Conservation (phyloP, 2,888 invertebrate genomes). For the Aplocera efformata region DNA sequence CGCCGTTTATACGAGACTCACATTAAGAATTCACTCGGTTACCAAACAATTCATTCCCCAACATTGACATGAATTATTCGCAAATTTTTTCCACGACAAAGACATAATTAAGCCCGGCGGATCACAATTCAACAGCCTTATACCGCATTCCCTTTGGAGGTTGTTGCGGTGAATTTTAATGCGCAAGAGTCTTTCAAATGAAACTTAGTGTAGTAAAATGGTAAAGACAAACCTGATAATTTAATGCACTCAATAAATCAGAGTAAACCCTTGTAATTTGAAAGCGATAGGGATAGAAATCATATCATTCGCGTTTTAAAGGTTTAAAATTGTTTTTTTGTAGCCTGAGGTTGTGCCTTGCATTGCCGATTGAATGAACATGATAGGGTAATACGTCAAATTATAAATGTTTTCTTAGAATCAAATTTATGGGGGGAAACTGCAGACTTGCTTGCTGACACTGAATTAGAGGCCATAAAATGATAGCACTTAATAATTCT, state of each 20-base stretch:
- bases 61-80: conserved; percentile 53
- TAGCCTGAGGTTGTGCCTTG: conserved; percentile 17
- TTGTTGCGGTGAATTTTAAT: conserved; percentile 38
- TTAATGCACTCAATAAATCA: conserved; percentile 11
- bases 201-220: conserved; percentile 12
- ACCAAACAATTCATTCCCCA: conserved; percentile 26
- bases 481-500: too few species aligned
- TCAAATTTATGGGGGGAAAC: too few species aligned
- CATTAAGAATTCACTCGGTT: conserved; percentile 13
- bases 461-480: too few species aligned
- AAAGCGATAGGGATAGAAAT: not conserved
- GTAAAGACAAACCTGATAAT: conserved; percentile 9
- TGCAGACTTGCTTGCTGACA: too few species aligned
- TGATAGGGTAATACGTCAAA: conserved; percentile 9
- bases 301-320: not conserved
- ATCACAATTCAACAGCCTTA: conserved; percentile 49
- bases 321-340: conserved; percentile 2
- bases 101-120: conserved; percentile 70
- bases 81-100: conserved; percentile 49
- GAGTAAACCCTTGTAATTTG: conserved; percentile 15
- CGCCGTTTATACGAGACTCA: too few species aligned
- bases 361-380: conserved; percentile 2
- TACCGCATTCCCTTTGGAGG: conserved; percentile 54
- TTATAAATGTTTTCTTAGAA: conserved; percentile 2
- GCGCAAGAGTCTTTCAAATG: conserved; percentile 21